phyloP scores from a whole-genome alignment of 2,888 invertebrate species.

The Hemicrepidius hirtus region DNA sequence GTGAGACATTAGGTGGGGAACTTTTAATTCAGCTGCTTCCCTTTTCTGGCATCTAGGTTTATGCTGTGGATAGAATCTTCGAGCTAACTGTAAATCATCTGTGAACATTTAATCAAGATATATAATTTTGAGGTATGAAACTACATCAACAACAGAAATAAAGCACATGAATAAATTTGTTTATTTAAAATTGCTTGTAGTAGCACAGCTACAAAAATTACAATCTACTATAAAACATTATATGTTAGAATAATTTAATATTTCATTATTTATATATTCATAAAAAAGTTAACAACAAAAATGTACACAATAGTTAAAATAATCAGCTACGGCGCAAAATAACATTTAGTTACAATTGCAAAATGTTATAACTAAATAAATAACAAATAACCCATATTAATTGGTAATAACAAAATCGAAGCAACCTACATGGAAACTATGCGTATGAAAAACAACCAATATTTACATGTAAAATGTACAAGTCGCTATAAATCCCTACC shows the following conservation, averaged over 20 bases:
- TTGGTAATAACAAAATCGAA: constrained; percentile 60
- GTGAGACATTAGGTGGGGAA: no score
- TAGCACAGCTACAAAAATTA: constrained; percentile 69
- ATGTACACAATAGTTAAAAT: constrained; percentile 67
- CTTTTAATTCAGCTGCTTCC: no score
- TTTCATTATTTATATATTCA: constrained; percentile 54
- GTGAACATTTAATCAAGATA: no score
- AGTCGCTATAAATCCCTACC: constrained; percentile 57
- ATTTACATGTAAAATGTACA: constrained; percentile 68
- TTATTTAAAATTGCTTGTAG: constrained; percentile 69
- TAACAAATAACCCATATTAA: constrained; percentile 60
- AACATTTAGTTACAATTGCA: constrained; percentile 61
- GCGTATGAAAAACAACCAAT: constrained; percentile 59
- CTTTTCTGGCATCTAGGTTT: no score
- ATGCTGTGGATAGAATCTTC: no score
- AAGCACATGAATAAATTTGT: constrained; percentile 36
- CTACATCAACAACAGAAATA: not conserved
- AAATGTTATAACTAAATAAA: constrained; percentile 61
- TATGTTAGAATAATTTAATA: constrained; percentile 69
- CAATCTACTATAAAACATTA: constrained; percentile 67
- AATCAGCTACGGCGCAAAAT: constrained; percentile 57
- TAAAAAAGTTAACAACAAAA: constrained; percentile 67
- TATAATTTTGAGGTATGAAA: no score
- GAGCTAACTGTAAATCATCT: no score
- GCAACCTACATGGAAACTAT: constrained; percentile 53